Conservation (phyloP, 2,797 vertebrate species). For the Argentina silus region DNA sequence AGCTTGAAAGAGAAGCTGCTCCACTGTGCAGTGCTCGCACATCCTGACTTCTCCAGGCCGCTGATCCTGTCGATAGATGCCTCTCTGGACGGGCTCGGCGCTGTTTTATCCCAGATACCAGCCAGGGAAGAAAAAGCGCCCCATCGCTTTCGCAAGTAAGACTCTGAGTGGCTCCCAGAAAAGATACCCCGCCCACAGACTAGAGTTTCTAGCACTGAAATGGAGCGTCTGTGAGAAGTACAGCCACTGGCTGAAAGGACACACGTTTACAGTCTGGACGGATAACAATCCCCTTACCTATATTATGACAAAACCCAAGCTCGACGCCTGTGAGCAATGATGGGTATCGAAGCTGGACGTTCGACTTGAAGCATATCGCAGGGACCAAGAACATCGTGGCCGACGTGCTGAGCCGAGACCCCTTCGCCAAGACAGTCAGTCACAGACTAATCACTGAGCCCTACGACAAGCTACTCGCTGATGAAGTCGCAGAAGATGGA, state of each 20-base stretch:
- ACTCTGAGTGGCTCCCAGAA: constrained; percentile 31
- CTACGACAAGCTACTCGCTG: constrained; percentile 15
- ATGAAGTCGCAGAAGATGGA: constrained; percentile 14
- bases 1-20: constrained; percentile 19
- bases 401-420: constrained; percentile 30
- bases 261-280: constrained; percentile 28
- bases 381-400: constrained; percentile 37
- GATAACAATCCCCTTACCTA: constrained; percentile 35
- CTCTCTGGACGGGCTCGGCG: constrained; percentile 18
- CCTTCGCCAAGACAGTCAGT: constrained; percentile 22
- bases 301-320: constrained; percentile 37
- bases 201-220: constrained; percentile 33
- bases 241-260: constrained; percentile 39
- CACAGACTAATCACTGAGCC: constrained; percentile 19
- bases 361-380: constrained; percentile 37
- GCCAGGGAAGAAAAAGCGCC: constrained; percentile 6
- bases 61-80: constrained; percentile 36
- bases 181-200: constrained; percentile 19
- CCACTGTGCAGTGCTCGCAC: constrained; percentile 28
- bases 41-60: constrained; percentile 28
- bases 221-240: constrained; percentile 45
- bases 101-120: constrained; percentile 27
- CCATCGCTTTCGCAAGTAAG: constrained; percentile 33
- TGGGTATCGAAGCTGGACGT: constrained; percentile 40
- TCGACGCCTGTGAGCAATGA: constrained; percentile 38